These are phyloP conservation scores for Heterotis niloticus DNA, from an alignment of 2,113 vertebrate species.

Conservation along the genomic window DNA sequence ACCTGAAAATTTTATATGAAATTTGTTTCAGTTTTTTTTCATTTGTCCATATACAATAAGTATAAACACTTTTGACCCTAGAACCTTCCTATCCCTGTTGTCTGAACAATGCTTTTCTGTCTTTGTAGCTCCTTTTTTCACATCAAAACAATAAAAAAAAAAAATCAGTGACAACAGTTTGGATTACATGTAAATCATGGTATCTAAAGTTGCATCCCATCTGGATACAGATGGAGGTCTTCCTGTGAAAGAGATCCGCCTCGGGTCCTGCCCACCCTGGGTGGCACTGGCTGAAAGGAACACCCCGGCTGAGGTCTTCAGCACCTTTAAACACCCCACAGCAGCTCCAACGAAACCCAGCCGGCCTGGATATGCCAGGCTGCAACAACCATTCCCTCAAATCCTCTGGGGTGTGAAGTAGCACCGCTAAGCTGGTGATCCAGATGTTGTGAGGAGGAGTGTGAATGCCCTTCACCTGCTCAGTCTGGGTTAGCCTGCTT, in stretches of 20 bases:
- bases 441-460: too few relatives aligned
- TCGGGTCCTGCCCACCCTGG: neutral
- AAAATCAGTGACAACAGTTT: neutral
- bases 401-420: neutral
- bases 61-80: too few relatives aligned
- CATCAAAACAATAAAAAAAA: neutral
- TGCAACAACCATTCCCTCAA: neutral
- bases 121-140: too few relatives aligned
- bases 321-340: neutral
- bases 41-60: too few relatives aligned
- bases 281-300: neutral
- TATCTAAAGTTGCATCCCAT: neutral
- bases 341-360: neutral
- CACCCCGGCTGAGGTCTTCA: slow-evolving; percentile 4
- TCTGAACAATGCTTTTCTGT: too few relatives aligned
- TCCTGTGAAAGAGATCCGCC: neutral
- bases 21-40: too few relatives aligned
- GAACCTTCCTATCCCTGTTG: too few relatives aligned
- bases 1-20: too few relatives aligned
- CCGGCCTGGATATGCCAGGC: neutral
- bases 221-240: neutral
- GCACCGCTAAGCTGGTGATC: neutral
- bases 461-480: too few relatives aligned
- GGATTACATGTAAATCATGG: neutral
- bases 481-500: too few relatives aligned